A percentile compares a stretch with the other conserved stretches of the same genome.
Conservation (phyloP, 2,113 vertebrate species). For the Dipodomys stephensi region DNA sequence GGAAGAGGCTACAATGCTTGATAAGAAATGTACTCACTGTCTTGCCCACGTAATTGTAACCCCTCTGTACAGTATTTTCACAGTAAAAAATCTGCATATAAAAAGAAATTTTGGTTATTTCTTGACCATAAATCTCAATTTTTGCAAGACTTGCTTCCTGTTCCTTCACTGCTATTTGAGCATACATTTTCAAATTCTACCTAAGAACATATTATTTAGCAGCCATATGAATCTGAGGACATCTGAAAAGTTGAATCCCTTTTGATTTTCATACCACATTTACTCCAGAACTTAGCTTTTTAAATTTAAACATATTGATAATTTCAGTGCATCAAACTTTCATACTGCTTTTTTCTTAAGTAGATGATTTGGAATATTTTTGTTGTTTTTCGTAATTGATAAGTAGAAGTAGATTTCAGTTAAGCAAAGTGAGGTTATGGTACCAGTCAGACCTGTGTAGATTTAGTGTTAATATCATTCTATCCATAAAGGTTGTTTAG, state of each 20-base stretch:
- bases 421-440: neutral
- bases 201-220: neutral
- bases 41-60: no score
- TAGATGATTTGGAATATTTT: neutral
- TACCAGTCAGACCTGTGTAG: neutral
- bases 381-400: neutral
- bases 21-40: no score
- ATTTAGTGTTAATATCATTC: neutral
- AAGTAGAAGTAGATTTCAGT: neutral
- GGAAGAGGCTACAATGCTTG: no score
- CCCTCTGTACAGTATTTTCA: no score
- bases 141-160: neutral
- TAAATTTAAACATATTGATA: neutral
- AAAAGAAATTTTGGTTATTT: no score
- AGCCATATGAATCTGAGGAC: neutral
- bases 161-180: slow-evolving; percentile 3
- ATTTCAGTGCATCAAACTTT: neutral
- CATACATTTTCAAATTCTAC: neutral
- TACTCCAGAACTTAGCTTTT: neutral
- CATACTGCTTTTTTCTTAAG: neutral
- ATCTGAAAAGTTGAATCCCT: neutral
- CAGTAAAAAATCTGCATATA: no score
- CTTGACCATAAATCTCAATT: slow-evolving; percentile 14
- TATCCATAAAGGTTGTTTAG: neutral
- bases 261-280: neutral